Conservation (phyloP, 2,113 vertebrate genomes). For the Montifringilla adamsi region DNA sequence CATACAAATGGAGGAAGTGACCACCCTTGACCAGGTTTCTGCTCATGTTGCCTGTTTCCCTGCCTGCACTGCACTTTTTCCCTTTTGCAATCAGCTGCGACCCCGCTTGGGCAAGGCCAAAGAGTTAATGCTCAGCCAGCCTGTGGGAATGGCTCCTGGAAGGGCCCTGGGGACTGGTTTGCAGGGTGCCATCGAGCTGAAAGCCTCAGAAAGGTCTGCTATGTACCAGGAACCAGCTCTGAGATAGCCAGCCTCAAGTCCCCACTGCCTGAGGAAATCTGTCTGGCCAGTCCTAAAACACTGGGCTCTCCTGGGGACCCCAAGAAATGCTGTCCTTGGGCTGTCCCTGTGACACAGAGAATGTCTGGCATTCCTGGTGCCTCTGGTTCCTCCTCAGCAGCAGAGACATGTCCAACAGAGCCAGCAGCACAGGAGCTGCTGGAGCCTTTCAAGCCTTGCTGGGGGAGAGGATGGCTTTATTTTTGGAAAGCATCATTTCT, state of each 20-base stretch:
- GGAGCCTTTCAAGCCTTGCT: not conserved
- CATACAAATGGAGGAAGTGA: conserved; percentile 49
- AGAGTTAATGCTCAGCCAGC: not conserved
- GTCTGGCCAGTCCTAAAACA: not conserved
- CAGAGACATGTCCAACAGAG: not conserved
- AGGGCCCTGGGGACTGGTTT: not conserved
- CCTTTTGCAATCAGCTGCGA: not conserved
- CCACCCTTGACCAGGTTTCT: conserved; percentile 61
- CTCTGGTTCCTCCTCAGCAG: not conserved
- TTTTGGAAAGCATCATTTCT: not conserved
- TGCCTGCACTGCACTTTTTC: conserved; percentile 7
- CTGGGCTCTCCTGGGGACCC: not conserved
- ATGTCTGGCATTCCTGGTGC: not conserved
- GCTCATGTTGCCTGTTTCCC: conserved; percentile 22
- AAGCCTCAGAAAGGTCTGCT: not conserved
- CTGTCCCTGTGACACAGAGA: not conserved
- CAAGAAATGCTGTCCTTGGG: not conserved
- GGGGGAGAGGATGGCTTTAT: not conserved
- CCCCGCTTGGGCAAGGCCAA: accelerated
- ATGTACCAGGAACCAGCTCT: not conserved
- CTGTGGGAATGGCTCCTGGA: not conserved
- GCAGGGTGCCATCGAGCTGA: not conserved
- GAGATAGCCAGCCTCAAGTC: not conserved
- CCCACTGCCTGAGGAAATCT: not conserved
- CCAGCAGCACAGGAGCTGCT: not conserved